phyloP scores from a whole-genome alignment of 2,797 vertebrate genomes.

The Syngnathus acus region DNA sequence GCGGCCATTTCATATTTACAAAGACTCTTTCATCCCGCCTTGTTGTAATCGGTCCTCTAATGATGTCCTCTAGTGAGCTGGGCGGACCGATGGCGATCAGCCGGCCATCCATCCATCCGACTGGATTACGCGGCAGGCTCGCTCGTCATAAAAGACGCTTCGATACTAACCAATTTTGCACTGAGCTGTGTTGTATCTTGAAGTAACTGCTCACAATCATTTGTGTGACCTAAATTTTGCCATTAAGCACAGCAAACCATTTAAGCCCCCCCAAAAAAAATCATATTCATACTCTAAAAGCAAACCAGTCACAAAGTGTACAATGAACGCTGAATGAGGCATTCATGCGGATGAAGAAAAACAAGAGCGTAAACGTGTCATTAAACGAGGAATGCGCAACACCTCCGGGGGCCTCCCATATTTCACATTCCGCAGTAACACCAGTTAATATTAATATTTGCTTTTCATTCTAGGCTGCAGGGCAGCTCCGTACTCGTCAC shows the following conservation, averaged over 20 bases:
- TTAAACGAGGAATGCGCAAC: slow-evolving; percentile 60
- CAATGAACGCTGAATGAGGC: slow-evolving; percentile 16
- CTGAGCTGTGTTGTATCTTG: slow-evolving; percentile 56
- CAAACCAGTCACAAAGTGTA: neutral
- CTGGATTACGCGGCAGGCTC: slow-evolving; percentile 55
- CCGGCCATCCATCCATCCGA: slow-evolving; percentile 52
- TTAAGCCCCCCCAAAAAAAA: too few relatives aligned
- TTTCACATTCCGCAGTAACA: slow-evolving; percentile 62
- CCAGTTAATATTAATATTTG: slow-evolving; percentile 77
- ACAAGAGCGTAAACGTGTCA: slow-evolving; percentile 45
- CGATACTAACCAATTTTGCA: slow-evolving; percentile 75
- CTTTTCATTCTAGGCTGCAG: slow-evolving; percentile 74
- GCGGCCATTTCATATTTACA: slow-evolving; percentile 70
- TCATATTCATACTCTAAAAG: too few relatives aligned
- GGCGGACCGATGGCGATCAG: slow-evolving; percentile 50
- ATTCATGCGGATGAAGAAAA: slow-evolving; percentile 21
- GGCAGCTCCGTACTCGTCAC: slow-evolving; percentile 41
- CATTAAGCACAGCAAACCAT: neutral
- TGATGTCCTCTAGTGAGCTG: slow-evolving; percentile 25
- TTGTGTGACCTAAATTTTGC: slow-evolving; percentile 42
- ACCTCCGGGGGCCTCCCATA: slow-evolving; percentile 60
- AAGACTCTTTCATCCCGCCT: slow-evolving; percentile 56
- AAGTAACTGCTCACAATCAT: slow-evolving; percentile 55
- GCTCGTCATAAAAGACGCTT: slow-evolving; percentile 68
- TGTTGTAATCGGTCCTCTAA: slow-evolving; percentile 64